phyloP scores from a whole-genome alignment of 2,113 vertebrate species.

The Perca schrenkii region DNA sequence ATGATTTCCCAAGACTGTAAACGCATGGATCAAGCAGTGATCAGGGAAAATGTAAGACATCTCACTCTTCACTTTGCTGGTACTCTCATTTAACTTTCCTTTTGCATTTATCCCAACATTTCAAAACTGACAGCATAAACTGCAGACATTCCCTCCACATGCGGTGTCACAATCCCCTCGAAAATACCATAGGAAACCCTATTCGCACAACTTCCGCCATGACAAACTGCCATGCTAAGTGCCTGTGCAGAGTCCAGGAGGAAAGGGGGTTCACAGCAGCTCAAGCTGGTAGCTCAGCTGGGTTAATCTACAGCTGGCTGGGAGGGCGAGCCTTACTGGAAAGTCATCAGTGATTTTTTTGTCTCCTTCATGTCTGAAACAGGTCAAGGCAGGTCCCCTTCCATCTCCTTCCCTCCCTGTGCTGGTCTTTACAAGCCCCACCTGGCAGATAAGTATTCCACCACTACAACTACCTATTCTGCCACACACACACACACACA shows the following conservation, averaged over 20 bases:
- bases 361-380: conserved; percentile 79
- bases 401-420: conserved; percentile 64
- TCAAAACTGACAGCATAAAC: conserved; percentile 62
- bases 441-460: conserved; percentile 79
- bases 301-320: conserved; percentile 66
- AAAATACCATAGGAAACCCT: conserved; percentile 53
- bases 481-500: conserved; percentile 17
- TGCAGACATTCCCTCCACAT: conserved; percentile 61
- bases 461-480: conserved; percentile 64
- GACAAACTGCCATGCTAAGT: conserved; percentile 51
- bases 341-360: conserved; percentile 74
- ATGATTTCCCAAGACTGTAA: conserved; percentile 38
- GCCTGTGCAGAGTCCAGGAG: conserved; percentile 28
- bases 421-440: conserved; percentile 79
- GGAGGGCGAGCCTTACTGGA: conserved; percentile 74
- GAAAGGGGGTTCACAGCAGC: conserved; percentile 34
- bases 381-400: conserved; percentile 83
- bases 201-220: conserved; percentile 40
- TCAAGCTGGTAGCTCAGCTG: conserved; percentile 58
- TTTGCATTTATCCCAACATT: conserved; percentile 48
- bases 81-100: conserved; percentile 64
- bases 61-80: conserved; percentile 50
- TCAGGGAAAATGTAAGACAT: conserved; percentile 48
- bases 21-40: conserved; percentile 39
- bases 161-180: conserved; percentile 49